Evolutionary conservation across 2,888 invertebrate genomes (phyloP), one percentile per base, ranked within the genome.

Genomic region (Cetonia aurata): DNA sequence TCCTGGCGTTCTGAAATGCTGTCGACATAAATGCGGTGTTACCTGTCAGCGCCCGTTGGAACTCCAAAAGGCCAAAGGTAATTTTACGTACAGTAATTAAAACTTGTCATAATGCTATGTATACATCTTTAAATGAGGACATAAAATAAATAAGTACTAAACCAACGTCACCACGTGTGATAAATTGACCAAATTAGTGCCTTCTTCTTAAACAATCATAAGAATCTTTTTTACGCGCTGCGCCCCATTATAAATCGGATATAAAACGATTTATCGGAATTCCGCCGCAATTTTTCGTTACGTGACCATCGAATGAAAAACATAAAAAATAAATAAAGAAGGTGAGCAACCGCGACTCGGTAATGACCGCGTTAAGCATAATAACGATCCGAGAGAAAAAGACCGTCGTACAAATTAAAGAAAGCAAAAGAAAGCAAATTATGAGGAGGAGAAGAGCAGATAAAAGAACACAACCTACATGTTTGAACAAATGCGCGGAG

Each of bases 31-130:
- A 25, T 93, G 93, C 77, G 92, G 93, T 0, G 86, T 89, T 17
- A 88, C 90, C 19, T 93, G 93, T 80, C 90, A 90, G 79, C 87
- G 89, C 37, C 89, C 93, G 0, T 77, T 86, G 6, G 89, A 89
- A 69, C 83, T 92, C 70, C 80, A 89, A 75, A 85, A 86, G 75
- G 78, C 87, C 80, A 80, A 88, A 84, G 89, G 90, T 92, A 79
- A 84, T 13, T 62, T n/a, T n/a, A n/a, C n/a, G n/a, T 4, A 25
- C 10, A 17, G 9, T 37, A 19, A 6, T 3, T 41, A 4, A 6
- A 0, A 41, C 41, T 57, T 31, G 6, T 41, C 3, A 37, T 33
- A 13, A 37, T 37, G 59, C 37, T 55, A 19, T 13, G 12, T 25
- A 55, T 55, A 6, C 55, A 1, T 31, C 13, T 55, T 25, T 10